phyloP scores from a whole-genome alignment of 2,888 invertebrate genomes.

The Micropterix aruncella region DNA sequence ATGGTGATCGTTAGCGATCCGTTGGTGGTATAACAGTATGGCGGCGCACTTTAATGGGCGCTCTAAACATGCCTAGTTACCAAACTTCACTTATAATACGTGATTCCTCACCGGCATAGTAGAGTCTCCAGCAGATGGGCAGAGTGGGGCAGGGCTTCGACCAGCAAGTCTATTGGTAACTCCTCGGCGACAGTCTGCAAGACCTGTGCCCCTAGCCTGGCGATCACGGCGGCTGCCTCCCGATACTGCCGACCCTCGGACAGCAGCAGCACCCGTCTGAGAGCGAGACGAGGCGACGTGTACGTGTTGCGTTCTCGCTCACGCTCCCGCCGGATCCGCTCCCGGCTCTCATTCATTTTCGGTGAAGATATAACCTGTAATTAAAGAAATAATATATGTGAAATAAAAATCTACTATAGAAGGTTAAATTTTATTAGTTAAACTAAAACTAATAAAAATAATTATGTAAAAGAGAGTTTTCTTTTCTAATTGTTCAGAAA shows the following conservation, averaged over 20 bases:
- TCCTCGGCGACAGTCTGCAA: conserved; percentile 63
- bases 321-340: conserved; percentile 53
- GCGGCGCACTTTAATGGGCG: too few relatives aligned
- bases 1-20: too few relatives aligned
- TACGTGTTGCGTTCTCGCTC: conserved; percentile 43
- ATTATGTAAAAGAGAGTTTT: too few relatives aligned
- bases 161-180: conserved; percentile 71
- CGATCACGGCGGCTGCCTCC: conserved; percentile 79
- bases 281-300: conserved; percentile 51
- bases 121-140: conserved; percentile 77
- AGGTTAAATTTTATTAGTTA: too few relatives aligned
- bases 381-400: too few relatives aligned
- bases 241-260: conserved; percentile 80
- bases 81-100: too few relatives aligned
- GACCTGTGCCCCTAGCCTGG: conserved; percentile 65
- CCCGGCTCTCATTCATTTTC: conserved; percentile 55
- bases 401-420: too few relatives aligned
- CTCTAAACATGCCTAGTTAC: too few relatives aligned
- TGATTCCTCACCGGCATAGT: conserved; percentile 51
- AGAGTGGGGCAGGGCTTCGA: conserved; percentile 83
- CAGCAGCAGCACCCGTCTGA: conserved; percentile 59
- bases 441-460: too few relatives aligned
- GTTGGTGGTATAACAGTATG: too few relatives aligned
- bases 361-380: too few relatives aligned
- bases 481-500: too few relatives aligned